Evolutionary conservation across 2,888 invertebrate species (phyloP), one percentile per base, ranked within the genome.

Genomic region (Agrochola lota): DNA sequence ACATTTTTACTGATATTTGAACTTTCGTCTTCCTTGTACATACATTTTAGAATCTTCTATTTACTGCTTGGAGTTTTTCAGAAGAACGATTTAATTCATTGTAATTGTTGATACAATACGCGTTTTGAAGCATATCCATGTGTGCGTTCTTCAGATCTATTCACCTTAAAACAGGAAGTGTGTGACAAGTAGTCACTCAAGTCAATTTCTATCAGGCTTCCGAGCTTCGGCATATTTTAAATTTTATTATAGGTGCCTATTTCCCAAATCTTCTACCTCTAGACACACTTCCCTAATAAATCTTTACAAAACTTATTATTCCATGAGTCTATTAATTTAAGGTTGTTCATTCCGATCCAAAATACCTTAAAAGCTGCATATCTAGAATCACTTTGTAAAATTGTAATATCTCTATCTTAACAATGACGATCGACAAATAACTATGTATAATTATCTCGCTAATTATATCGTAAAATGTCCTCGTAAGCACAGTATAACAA

Each of bases 351-450:
- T 87, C 78, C 78, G 77, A 77, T 85, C 76, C 76, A 77, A 80
- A 75, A 23, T 74, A 77, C 55, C 52, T 49, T 67, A 71, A 55
- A 71, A 52, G 1, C 63, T 66, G 67, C 69, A 71, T 71, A 75
- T 67, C n/a, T 75, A 62, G 35, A 69, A 70, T 72, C 74, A 63
- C 49, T 76, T 77, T 71, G 60, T 79, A 66, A 59, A 70, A 74
- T 74, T 64, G 66, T 55, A 73, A 78, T 81, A 79, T 69, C 23
- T 83, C 26, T 84, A 81, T 76, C 69, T 77, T 85, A 85, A 87
- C 83, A 82, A 87, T 88, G 89, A 88, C 87, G 81, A 87, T 88
- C 80, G 91, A 91, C 91, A 91, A 91, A 91, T 91, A 91, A 91
- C 86, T 90, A 90, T 89, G 77, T 84, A 71, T 90, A 90, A 87